Percentiles rank a stretch among this genome's conserved stretches.
Evolutionary conservation across 2,888 invertebrate species (phyloP).

Genomic region (Camponotus fellah): DNA sequence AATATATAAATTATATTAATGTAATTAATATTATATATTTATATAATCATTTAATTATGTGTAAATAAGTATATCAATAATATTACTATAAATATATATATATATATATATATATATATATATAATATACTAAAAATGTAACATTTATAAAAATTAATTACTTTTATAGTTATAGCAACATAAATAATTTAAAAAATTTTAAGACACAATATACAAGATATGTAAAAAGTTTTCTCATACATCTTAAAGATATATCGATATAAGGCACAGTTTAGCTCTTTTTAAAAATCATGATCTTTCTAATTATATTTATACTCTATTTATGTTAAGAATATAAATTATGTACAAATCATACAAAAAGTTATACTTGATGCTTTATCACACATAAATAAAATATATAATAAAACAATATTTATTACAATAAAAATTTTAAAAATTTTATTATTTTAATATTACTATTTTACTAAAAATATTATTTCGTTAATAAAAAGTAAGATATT

Average conservation of each 20-base stretch:
- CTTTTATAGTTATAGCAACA: neutral
- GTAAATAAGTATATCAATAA: constrained; percentile 54
- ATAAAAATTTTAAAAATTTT: constrained; percentile 18
- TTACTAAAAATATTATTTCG: neutral
- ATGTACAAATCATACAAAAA: constrained; percentile 50
- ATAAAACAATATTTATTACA: constrained; percentile 53
- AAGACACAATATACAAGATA: neutral
- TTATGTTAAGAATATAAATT: constrained; percentile 58
- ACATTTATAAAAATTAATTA: neutral
- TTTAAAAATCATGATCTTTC: constrained; percentile 24
- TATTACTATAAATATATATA: constrained; percentile 16
- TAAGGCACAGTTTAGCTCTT: neutral
- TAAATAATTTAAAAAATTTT: constrained; percentile 2
- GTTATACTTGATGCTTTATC: constrained; percentile 54
- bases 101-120: constrained; percentile 23
- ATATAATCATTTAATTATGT: constrained; percentile 44
- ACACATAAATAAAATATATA: constrained; percentile 39
- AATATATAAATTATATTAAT: constrained; percentile 39
- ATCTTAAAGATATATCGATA: neutral
- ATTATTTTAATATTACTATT: neutral
- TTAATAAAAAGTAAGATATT: neutral
- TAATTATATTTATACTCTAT: constrained; percentile 48
- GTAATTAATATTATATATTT: constrained; percentile 11
- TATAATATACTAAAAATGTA: constrained; percentile 6
- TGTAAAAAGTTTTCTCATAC: neutral